Conservation (phyloP, 2,888 invertebrate genomes). For the Hypomecis punctinalis region DNA sequence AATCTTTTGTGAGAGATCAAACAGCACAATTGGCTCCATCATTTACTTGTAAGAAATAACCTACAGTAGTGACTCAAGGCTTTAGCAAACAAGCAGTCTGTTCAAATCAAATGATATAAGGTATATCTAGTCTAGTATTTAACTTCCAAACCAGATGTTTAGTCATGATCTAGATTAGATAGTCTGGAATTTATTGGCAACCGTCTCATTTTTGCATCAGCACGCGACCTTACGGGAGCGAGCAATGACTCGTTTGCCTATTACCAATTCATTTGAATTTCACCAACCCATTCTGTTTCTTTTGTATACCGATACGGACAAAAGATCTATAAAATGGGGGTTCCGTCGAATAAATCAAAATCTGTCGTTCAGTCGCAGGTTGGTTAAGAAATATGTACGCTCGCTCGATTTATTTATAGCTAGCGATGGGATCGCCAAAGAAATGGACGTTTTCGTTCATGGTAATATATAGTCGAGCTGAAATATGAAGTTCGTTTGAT, state of each 20-base stretch:
- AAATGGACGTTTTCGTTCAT: constrained; percentile 44
- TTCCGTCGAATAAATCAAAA: constrained; percentile 65
- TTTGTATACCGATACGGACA: constrained; percentile 32
- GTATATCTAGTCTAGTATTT: too few relatives aligned
- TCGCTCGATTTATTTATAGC: constrained; percentile 62
- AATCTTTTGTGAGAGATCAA: too few relatives aligned
- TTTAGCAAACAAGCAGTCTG: too few relatives aligned
- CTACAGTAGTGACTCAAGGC: too few relatives aligned
- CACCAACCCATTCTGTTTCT: constrained; percentile 29
- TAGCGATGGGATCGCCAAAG: constrained; percentile 50
- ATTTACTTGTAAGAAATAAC: too few relatives aligned
- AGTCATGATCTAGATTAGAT: neutral
- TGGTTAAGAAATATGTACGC: constrained; percentile 64
- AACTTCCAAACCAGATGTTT: too few relatives aligned
- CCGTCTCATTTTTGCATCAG: constrained; percentile 3
- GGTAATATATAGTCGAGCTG: constrained; percentile 36
- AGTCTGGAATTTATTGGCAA: constrained; percentile 2
- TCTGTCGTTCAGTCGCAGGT: constrained; percentile 66
- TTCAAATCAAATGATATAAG: too few relatives aligned
- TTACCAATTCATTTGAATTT: constrained; percentile 37
- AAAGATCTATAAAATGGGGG: constrained; percentile 49
- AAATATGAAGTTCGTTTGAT: constrained; percentile 6
- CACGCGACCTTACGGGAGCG: constrained; percentile 19
- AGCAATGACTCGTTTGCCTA: constrained; percentile 22
- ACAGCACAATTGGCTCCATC: too few relatives aligned